phyloP scores from a whole-genome alignment of 2,113 vertebrate genomes.

The Probosciger aterrimus region DNA sequence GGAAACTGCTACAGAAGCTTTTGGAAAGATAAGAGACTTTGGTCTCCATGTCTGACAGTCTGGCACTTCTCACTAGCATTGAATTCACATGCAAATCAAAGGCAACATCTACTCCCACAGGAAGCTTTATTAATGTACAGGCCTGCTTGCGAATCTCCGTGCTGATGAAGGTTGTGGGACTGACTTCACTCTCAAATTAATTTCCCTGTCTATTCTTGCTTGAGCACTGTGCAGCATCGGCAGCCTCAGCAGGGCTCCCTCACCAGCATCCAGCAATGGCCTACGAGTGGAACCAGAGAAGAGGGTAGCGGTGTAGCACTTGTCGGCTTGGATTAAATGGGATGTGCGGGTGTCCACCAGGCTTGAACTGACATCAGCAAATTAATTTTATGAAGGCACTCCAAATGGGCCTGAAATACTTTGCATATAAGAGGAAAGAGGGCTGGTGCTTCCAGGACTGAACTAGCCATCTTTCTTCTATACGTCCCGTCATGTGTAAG shows the following conservation, averaged over 20 bases:
- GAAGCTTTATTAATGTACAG: slow-evolving; percentile 63
- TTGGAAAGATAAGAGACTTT: slow-evolving; percentile 69
- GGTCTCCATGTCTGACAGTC: slow-evolving; percentile 67
- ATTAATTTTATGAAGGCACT: background rate
- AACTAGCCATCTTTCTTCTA: background rate
- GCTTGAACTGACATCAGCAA: background rate
- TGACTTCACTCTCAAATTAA: slow-evolving; percentile 21
- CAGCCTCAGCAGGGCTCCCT: background rate
- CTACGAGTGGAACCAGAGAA: background rate
- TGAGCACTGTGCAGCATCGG: background rate
- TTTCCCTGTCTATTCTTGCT: background rate
- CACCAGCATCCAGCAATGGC: background rate
- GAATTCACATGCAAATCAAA: slow-evolving; percentile 70
- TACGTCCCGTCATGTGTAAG: background rate
- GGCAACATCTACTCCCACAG: slow-evolving; percentile 63
- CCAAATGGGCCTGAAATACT: background rate
- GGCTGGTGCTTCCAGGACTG: background rate
- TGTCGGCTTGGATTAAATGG: background rate
- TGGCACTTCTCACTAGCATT: slow-evolving; percentile 66
- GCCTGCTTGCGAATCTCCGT: slow-evolving; percentile 39
- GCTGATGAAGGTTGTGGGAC: slow-evolving; percentile 49
- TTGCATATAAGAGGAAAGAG: background rate
- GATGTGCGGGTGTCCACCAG: background rate
- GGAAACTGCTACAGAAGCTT: slow-evolving; percentile 67
- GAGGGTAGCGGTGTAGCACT: background rate